Conservation (phyloP, 2,888 invertebrate genomes). For the Lordiphosa fenestrarum region DNA sequence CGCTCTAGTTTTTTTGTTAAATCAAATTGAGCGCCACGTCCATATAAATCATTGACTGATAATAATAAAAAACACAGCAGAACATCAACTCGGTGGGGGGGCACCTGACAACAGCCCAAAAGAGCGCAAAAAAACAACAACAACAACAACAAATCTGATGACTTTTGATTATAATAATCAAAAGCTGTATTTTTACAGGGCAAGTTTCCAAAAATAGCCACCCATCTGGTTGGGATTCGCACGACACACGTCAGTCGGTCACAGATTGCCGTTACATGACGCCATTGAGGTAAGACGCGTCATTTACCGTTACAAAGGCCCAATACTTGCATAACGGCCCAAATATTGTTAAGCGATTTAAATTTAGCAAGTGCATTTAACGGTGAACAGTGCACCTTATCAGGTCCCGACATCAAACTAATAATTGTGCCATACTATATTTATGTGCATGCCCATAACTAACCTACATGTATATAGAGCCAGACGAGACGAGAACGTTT, state of each 20-base stretch:
- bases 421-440: constrained; percentile 41
- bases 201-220: constrained; percentile 21
- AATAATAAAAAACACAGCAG: constrained; percentile 37
- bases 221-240: constrained; percentile 29
- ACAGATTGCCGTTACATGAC: constrained; percentile 49
- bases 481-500: constrained; percentile 16
- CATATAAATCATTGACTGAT: constrained; percentile 53
- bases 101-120: constrained; percentile 21
- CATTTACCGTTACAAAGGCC: constrained; percentile 24
- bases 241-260: constrained; percentile 28
- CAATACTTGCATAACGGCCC: neutral
- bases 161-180: constrained; percentile 22
- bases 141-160: constrained; percentile 6
- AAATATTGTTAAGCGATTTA: too few relatives aligned
- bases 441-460: neutral
- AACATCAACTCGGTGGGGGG: constrained; percentile 19
- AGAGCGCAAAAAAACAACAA: constrained; percentile 16
- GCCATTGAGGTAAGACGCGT: constrained; percentile 20
- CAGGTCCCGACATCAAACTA: constrained; percentile 45
- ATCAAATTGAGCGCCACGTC: constrained; percentile 34
- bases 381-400: constrained; percentile 36
- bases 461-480: neutral
- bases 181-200: constrained; percentile 25
- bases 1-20: constrained; percentile 50
- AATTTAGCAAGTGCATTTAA: neutral